phyloP scores from a whole-genome alignment of 2,113 vertebrate species.

The Uria aalge region DNA sequence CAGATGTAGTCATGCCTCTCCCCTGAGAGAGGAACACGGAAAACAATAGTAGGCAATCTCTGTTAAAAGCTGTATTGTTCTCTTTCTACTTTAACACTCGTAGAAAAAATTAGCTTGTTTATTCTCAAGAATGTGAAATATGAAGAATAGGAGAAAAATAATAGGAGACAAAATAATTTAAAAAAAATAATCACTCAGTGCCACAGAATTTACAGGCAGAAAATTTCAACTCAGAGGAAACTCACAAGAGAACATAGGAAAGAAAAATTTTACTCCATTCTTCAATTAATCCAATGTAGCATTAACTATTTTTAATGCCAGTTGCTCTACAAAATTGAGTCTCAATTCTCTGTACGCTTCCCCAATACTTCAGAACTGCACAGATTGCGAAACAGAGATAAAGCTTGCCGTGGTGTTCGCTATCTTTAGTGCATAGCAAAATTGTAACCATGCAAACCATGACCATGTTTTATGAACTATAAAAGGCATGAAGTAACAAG shows the following conservation, averaged over 20 bases:
- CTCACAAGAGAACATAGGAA: not conserved
- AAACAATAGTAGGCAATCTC: not conserved
- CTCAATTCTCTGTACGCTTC: not conserved
- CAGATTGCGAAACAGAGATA: not conserved
- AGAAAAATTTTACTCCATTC: not conserved
- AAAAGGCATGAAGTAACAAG: not conserved
- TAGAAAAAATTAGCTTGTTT: not conserved
- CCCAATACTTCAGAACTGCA: not conserved
- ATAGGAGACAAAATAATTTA: not conserved
- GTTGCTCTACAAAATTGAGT: not conserved
- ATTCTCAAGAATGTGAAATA: not conserved
- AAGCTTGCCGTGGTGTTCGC: not conserved
- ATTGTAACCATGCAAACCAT: not conserved
- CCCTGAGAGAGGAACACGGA: not conserved
- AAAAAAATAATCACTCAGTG: not conserved
- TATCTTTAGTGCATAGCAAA: not conserved
- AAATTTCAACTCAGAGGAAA: not conserved
- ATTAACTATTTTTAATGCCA: not conserved
- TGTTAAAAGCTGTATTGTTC: not conserved
- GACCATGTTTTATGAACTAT: not conserved
- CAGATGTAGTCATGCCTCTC: not conserved
- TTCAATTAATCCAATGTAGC: not conserved
- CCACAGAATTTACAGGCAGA: not conserved
- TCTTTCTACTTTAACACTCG: not conserved
- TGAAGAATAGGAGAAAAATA: not conserved